These are phyloP conservation scores for Ciona savignyi DNA, from an alignment of 23 tunicate genomes.

Conservation along the genomic window DNA sequence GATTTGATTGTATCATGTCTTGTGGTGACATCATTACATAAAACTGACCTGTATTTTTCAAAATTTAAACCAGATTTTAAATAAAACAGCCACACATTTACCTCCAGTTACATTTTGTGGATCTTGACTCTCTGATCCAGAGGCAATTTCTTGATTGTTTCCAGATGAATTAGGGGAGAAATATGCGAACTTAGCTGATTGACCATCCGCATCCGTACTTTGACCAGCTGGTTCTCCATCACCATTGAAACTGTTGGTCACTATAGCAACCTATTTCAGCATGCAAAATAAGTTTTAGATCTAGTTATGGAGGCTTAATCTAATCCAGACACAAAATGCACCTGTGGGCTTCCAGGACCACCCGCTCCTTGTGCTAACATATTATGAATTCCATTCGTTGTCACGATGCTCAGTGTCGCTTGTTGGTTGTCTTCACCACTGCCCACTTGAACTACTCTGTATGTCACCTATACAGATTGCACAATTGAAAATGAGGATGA, in stretches of 20 bases:
- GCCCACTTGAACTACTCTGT: conserved; percentile 89
- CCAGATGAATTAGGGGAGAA: conserved; percentile 18
- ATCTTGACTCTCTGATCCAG: conserved; percentile 15
- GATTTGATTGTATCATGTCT: conserved; percentile 59
- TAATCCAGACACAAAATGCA: background rate
- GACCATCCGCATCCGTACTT: conserved; percentile 22
- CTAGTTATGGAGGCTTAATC: background rate
- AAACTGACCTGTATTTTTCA: conserved; percentile 46
- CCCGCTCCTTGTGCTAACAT: conserved; percentile 41
- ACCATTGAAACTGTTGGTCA: conserved; percentile 49
- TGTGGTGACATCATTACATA: conserved; percentile 95
- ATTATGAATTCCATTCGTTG: conserved; percentile 62
- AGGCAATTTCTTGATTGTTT: conserved; percentile 28
- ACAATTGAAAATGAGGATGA: background rate
- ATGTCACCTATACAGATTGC: conserved; percentile 46
- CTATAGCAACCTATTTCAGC: conserved; percentile 65
- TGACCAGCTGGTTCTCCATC: conserved; percentile 20
- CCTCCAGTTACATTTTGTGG: conserved; percentile 39
- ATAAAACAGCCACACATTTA: background rate
- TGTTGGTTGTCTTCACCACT: conserved; percentile 78
- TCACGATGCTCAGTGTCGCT: conserved; percentile 88
- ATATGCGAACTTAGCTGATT: conserved; percentile 53
- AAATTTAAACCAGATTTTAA: background rate
- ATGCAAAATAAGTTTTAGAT: conserved; percentile 1
- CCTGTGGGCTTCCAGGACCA: conserved; percentile 43